Base-by-base conservation (phyloP, 1,140 invertebrate species). In the Papilio aristodemus region DNA sequence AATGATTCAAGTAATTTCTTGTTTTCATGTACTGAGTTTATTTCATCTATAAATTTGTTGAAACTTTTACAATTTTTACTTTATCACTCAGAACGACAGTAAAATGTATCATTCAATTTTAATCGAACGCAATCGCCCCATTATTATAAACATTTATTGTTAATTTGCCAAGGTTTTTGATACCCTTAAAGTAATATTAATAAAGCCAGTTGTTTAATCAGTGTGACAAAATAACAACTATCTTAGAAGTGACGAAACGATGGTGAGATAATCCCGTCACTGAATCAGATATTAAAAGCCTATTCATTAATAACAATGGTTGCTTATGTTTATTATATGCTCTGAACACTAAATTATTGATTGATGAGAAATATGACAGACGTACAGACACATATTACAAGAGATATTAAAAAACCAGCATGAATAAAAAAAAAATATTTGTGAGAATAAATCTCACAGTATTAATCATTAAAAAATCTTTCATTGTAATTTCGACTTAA, bases 281-380 rank as follows among this genome's bases (percentile, higher is more conserved):
- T 46, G 43, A 46, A 46, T 46, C 43, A 46, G 43, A 39, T 39
- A 39, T 46, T 46, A 46, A 46, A 17, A 46, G 17, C 0, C 14
- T 46, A 46, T 46, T 46, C 43, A 19, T 46, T 8, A 0, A 19
- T 19, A 19, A 46, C 43, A 46, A 46, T 46, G 8, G 17, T 1
- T 39, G 38, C 0, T 4, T 39, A 39, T 46, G 17, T 46, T 46
- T 46, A 43, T 43, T 17, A 46, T 19, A 46, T 32, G 9, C 43
- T 46, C 8, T 14, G 9, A 17, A 46, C 43, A 14, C 4, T 46
- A 46, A 8, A 46, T 46, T 46, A 17, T 46, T 46, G 43, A 46
- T 46, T 19, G 43, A 46, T 46, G 43, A 46, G 43, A 43, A 14
- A 17, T 19, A 19, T 14, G 8, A 2, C 17, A 46, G 1, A 46